A percentile compares a stretch with the other conserved stretches of the same genome.
Conservation (phyloP, 92 coral and sea anemone species). For the Micromussa lordhowensis region DNA sequence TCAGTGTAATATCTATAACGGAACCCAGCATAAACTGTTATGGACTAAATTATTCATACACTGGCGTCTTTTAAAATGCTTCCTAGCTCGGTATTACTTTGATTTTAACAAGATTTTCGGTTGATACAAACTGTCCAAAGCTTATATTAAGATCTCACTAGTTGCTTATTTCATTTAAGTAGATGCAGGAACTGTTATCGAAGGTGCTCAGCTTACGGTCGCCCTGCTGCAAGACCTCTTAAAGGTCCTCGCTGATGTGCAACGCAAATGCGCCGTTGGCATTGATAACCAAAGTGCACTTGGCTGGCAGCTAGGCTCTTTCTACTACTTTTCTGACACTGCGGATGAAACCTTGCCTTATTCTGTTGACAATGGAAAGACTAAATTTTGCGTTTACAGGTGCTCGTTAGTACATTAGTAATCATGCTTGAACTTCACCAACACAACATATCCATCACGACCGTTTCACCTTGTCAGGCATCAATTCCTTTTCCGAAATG, state of each 20-base stretch:
- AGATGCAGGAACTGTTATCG: too few relatives aligned
- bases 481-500: too few relatives aligned
- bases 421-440: background rate
- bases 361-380: background rate
- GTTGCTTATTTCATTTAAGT: background rate
- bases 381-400: background rate
- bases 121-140: background rate
- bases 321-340: slow-evolving; percentile 14
- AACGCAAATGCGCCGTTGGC: background rate
- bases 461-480: too few relatives aligned
- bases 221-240: too few relatives aligned
- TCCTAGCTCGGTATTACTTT: background rate
- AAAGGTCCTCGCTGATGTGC: too few relatives aligned
- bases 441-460: too few relatives aligned
- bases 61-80: background rate
- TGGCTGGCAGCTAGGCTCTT: background rate
- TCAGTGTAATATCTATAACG: too few relatives aligned
- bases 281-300: slow-evolving; percentile 10
- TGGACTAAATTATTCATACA: too few relatives aligned
- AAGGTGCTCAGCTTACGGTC: too few relatives aligned
- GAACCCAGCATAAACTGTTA: too few relatives aligned
- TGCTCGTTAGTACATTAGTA: background rate
- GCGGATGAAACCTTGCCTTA: too few relatives aligned
- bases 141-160: background rate
- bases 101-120: background rate